Conservation (phyloP, 2,797 vertebrate genomes). For the Sebastes trivittatus region DNA sequence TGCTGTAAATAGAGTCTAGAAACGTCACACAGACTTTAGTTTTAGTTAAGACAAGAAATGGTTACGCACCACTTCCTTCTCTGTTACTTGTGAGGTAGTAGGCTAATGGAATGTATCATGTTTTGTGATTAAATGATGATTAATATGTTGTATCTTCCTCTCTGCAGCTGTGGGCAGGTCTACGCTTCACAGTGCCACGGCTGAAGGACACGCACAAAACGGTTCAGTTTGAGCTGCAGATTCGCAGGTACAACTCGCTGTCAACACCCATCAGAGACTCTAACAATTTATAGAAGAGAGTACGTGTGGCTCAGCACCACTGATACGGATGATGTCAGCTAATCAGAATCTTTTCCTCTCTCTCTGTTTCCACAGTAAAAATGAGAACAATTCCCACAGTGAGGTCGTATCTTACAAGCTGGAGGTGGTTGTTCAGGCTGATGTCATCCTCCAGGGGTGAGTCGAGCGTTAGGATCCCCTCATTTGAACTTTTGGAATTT, state of each 20-base stretch:
- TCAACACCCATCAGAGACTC: not conserved
- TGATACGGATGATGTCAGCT: not conserved
- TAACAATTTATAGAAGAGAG: not conserved
- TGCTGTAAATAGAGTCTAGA: not conserved
- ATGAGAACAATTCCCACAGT: slow-evolving; percentile 94
- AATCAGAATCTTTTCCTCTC: slow-evolving; percentile 9
- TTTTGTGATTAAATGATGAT: not conserved
- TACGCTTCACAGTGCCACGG: slow-evolving; percentile 90
- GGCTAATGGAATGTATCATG: not conserved
- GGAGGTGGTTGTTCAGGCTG: slow-evolving; percentile 86
- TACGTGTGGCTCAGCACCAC: not conserved
- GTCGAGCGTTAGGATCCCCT: slow-evolving; percentile 60
- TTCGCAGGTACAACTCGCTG: slow-evolving; percentile 84
- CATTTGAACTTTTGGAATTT: slow-evolving; percentile 34
- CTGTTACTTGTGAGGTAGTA: not conserved
- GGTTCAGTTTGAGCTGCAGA: slow-evolving; percentile 92
- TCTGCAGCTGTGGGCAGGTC: slow-evolving; percentile 88
- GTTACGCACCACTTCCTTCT: not conserved
- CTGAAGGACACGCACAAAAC: slow-evolving; percentile 86
- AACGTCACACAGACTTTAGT: not conserved
- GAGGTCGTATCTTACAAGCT: slow-evolving; percentile 85
- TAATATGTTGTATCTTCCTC: slow-evolving; percentile 7
- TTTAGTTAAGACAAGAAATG: too few species aligned
- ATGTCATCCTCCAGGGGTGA: slow-evolving; percentile 90
- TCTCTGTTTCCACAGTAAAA: slow-evolving; percentile 85